Evolutionary conservation across 2,113 vertebrate species (phyloP).

Genomic region (Myotis yumanensis): DNA sequence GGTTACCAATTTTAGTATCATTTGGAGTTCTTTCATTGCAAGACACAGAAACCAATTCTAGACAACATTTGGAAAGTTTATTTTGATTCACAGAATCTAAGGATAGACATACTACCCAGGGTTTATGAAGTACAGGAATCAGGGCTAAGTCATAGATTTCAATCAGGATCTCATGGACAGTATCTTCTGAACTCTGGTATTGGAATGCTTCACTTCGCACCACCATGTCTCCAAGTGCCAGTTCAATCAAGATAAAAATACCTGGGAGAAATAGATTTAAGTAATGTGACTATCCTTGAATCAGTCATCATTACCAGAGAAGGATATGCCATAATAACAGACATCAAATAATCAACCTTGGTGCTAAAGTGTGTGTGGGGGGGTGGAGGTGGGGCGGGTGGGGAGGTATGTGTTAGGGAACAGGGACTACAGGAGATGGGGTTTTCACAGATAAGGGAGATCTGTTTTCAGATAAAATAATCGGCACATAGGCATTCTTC

Average conservation of each 20-base stretch:
- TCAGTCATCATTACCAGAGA: not conserved
- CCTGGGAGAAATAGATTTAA: not conserved
- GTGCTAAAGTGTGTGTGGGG: not conserved
- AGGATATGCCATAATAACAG: not conserved
- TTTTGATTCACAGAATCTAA: not conserved
- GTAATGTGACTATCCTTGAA: not conserved
- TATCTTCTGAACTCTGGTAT: not conserved
- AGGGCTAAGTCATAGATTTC: not conserved
- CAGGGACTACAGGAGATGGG: not conserved
- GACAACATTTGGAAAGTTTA: not conserved
- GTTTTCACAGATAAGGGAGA: not conserved
- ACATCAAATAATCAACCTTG: not conserved
- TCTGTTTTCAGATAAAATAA: not conserved
- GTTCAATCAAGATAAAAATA: not conserved
- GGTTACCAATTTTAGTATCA: not conserved
- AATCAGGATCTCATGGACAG: not conserved
- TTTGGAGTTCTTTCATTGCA: not conserved
- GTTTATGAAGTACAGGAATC: not conserved
- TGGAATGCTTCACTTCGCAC: not conserved
- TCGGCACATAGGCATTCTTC: not conserved
- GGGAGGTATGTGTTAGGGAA: not conserved
- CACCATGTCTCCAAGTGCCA: not conserved
- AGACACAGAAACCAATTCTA: not conserved
- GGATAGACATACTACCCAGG: not conserved
- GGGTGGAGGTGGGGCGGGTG: not conserved